Conservation (phyloP, 1,140 invertebrate genomes). For the Trachymyrmex cornetzi region DNA sequence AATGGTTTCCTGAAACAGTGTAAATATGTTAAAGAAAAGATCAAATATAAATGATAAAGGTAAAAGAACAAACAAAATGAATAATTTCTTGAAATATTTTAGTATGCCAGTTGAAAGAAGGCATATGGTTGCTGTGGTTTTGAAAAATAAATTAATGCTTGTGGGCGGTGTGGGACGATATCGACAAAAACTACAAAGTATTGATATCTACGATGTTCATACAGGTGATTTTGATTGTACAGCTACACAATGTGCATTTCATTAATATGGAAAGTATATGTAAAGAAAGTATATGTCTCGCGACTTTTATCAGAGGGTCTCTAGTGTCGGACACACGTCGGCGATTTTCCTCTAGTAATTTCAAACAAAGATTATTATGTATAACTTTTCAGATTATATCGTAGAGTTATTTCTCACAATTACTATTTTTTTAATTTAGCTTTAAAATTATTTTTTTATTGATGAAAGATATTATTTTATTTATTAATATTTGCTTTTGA, state of each 20-base stretch:
- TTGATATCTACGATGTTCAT: slow-evolving; percentile 75
- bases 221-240: slow-evolving; percentile 62
- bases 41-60: neutral
- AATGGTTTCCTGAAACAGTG: slow-evolving; percentile 73
- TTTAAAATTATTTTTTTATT: neutral
- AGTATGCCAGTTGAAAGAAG: slow-evolving; percentile 73
- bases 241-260: neutral
- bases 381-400: neutral
- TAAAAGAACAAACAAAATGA: neutral
- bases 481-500: neutral
- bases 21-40: slow-evolving; percentile 39
- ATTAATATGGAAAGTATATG: neutral
- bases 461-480: slow-evolving; percentile 15
- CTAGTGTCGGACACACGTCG: too few species aligned
- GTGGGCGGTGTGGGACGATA: slow-evolving; percentile 77
- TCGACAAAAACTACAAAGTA: slow-evolving; percentile 68
- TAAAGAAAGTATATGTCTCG: neutral
- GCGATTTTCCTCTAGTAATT: neutral
- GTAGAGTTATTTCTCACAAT: neutral
- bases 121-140: slow-evolving; percentile 77
- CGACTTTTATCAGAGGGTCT: too few species aligned
- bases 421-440: slow-evolving; percentile 1
- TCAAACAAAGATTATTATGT: neutral
- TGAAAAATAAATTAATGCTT: slow-evolving; percentile 73
- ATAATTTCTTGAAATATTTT: slow-evolving; percentile 34